These are phyloP conservation scores for Polypedilum pembai DNA, from an alignment of 1,140 invertebrate genomes.

Conservation along the genomic window DNA sequence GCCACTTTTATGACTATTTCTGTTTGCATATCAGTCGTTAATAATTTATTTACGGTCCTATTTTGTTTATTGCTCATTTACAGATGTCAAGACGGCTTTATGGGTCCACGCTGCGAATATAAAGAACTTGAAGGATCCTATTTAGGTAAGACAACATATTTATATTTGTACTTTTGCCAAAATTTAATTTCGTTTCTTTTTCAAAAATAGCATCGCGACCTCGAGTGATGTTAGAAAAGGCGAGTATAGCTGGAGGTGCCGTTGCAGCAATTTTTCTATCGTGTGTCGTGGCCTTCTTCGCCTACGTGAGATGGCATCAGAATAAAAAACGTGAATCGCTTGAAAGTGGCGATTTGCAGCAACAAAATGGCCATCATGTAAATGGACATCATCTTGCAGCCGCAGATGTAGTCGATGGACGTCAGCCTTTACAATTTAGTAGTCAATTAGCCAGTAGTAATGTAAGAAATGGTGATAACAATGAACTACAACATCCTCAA, in stretches of 20 bases:
- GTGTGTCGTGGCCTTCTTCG: neutral
- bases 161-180: slow-evolving; percentile 22
- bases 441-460: slow-evolving; percentile 24
- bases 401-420: slow-evolving; percentile 41
- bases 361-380: slow-evolving; percentile 39
- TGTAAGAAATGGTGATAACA: slow-evolving; percentile 22
- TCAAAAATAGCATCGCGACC: slow-evolving; percentile 61
- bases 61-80: slow-evolving; percentile 37
- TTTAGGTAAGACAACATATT: slow-evolving; percentile 60
- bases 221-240: slow-evolving; percentile 81
- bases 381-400: slow-evolving; percentile 33
- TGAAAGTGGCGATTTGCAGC: slow-evolving; percentile 33
- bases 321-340: slow-evolving; percentile 53
- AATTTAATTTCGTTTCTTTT: slow-evolving; percentile 29
- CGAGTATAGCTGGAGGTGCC: slow-evolving; percentile 82
- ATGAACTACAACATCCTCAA: slow-evolving; percentile 32
- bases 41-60: too few relatives aligned
- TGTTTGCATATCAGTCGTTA: too few relatives aligned
- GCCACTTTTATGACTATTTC: too few relatives aligned
- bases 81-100: slow-evolving; percentile 82
- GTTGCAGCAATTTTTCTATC: slow-evolving; percentile 76
- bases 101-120: slow-evolving; percentile 84
- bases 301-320: slow-evolving; percentile 67
- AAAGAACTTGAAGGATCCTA: slow-evolving; percentile 94
- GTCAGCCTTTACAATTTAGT: neutral